These are phyloP conservation scores for Drosophila seclusa DNA, from an alignment of 2,888 invertebrate species.

Conservation along the genomic window DNA sequence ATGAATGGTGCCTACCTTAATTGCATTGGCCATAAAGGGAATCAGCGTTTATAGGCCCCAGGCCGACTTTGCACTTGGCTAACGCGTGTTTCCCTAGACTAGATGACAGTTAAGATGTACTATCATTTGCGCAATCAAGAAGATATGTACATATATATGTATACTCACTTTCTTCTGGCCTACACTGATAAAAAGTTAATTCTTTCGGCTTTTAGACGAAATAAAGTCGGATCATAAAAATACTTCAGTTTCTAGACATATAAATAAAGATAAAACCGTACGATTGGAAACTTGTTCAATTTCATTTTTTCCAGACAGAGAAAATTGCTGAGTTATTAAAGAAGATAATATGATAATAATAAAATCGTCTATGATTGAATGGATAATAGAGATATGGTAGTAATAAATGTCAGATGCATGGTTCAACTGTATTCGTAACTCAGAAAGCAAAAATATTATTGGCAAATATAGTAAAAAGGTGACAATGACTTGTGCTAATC, in stretches of 20 bases:
- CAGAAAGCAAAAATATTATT: slow-evolving; percentile 22
- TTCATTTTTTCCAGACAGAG: neutral
- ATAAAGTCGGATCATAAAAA: slow-evolving; percentile 15
- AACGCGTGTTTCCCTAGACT: slow-evolving; percentile 65
- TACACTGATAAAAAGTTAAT: slow-evolving; percentile 15
- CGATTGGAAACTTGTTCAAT: neutral
- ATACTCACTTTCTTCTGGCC: neutral
- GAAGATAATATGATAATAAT: no score
- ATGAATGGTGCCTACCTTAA: slow-evolving; percentile 70
- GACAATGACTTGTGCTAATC: slow-evolving; percentile 56
- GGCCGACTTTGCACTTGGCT: slow-evolving; percentile 74
- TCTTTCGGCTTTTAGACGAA: slow-evolving; percentile 2
- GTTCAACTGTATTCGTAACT: slow-evolving; percentile 13
- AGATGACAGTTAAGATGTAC: slow-evolving; percentile 3
- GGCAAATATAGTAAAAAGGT: slow-evolving; percentile 27
- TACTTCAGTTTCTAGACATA: neutral
- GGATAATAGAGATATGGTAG: slow-evolving; percentile 28
- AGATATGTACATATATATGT: neutral
- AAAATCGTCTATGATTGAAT: slow-evolving; percentile 2
- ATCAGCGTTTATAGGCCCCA: slow-evolving; percentile 63
- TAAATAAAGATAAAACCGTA: neutral
- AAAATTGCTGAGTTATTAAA: accelerated
- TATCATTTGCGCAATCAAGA: slow-evolving; percentile 37
- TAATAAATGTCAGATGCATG: neutral
- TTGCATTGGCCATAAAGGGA: slow-evolving; percentile 65